Conservation (phyloP, 1,140 invertebrate species). For the Littorina saxatilis region DNA sequence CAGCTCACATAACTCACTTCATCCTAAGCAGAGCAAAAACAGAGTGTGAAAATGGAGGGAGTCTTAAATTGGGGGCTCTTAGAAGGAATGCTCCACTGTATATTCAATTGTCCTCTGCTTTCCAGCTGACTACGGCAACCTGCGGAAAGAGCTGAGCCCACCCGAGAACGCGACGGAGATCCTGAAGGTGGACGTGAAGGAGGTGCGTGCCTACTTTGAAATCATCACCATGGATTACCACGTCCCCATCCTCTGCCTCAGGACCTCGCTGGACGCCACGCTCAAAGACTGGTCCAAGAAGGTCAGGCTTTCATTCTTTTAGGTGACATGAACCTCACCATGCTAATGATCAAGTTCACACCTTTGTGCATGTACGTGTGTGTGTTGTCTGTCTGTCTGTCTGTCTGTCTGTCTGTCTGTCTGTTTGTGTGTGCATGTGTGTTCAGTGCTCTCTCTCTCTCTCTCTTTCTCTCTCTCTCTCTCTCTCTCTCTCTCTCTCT, state of each 20-base stretch:
- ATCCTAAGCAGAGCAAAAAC: too few species aligned
- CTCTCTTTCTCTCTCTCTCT: too few species aligned
- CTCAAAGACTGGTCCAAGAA: conserved; percentile 83
- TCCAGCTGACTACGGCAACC: conserved; percentile 33
- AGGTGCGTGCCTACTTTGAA: conserved; percentile 80
- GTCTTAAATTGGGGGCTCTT: too few species aligned
- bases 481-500: too few species aligned
- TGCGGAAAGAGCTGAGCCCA: conserved; percentile 22
- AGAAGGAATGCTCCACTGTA: too few species aligned
- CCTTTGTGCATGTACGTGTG: background rate
- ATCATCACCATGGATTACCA: conserved; percentile 77
- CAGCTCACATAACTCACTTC: too few species aligned
- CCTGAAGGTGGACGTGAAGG: conserved; percentile 77
- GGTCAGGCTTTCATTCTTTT: conserved; percentile 51
- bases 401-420: background rate
- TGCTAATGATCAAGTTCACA: background rate
- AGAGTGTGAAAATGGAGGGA: too few species aligned
- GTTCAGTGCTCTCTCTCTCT: too few species aligned
- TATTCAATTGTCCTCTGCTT: too few species aligned
- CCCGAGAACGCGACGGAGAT: conserved; percentile 75
- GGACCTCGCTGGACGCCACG: conserved; percentile 79
- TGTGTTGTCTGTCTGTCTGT: too few species aligned
- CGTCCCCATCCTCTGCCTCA: conserved; percentile 77
- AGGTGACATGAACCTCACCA: too few species aligned
- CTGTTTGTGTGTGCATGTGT: background rate